Base-by-base conservation (phyloP, 2,113 vertebrate genomes). In the Pelmatolapia mariae region DNA sequence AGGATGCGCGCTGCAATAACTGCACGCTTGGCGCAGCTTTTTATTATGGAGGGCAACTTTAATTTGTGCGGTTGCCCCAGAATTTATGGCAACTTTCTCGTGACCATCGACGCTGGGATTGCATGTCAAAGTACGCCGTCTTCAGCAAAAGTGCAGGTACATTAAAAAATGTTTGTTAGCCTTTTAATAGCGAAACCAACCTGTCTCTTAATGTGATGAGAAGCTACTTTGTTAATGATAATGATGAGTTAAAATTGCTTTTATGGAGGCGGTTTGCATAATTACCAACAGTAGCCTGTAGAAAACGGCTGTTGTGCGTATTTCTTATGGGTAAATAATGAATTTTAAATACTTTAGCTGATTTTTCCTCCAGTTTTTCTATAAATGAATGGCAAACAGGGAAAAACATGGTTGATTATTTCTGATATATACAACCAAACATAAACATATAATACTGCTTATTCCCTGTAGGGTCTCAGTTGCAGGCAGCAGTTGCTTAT, bases 401-500 rank as follows among this genome's bases (percentile, higher is more conserved):
- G 1, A 33, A 59, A 53, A 43, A 45, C 3, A 81, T 76, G 1
- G 6, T 56, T 71, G 8, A 8, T 47, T 68, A 22, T 26, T 61
- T 12, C 36, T 79, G 3, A 73, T 82, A 43, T 79, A 56, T 16
- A 47, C 33, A 80, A 85, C 45, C 45, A 31, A 81, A 43, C 12
- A 45, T 68, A 78, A 38, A 66, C 36, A 61, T 80, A 79, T 54
- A 47, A 63, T 66, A 76, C 73, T 89, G 80, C 89, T 80, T 89
- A 83, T 86, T 81, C 9, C 50, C 19, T 56, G 68, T 47, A 80
- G 73, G 24, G 89, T 91, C 91, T 94, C 91, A 93, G 57, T 94
- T 89, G 91, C 93, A 93, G 80, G 86, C 92, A 91, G 88, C 91
- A 91, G 87, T 95, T 92, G 93, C 90, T 95, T 93, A 95, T 93